Evolutionary conservation across 2,888 invertebrate species (phyloP).

Genomic region (Theretra japonica): DNA sequence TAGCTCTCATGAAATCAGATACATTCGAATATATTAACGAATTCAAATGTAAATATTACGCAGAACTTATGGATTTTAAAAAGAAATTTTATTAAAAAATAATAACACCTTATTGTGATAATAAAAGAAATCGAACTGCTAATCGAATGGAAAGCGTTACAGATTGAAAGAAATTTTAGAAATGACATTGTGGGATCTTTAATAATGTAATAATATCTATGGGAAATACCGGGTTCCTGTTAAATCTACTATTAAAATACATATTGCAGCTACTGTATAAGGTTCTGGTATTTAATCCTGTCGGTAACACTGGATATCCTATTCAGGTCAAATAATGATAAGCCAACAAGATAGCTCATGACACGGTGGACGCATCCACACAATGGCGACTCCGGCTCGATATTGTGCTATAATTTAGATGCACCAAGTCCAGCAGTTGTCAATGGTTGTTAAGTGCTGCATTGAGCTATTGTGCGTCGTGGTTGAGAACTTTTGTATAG

Average conservation of each 20-base stretch:
- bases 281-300: neutral
- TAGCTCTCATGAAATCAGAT: neutral
- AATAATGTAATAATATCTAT: neutral
- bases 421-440: neutral
- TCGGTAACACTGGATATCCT: neutral
- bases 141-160: neutral
- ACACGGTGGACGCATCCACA: conserved; percentile 20
- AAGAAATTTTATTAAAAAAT: too few species aligned
- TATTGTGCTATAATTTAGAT: conserved; percentile 20
- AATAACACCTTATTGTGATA: too few species aligned
- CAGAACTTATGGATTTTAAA: too few species aligned
- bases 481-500: too few species aligned
- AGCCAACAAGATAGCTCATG: neutral
- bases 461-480: conserved; percentile 4
- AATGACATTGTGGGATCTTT: neutral
- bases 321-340: conserved; percentile 6
- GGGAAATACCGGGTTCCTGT: too few species aligned
- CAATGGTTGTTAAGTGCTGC: neutral
- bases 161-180: neutral
- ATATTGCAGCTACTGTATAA: too few species aligned
- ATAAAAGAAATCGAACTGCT: neutral
- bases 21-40: neutral
- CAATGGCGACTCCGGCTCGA: conserved; percentile 14
- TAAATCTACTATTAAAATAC: too few species aligned
- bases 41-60: neutral